A percentile compares a stretch with the other conserved stretches of the same genome.
phyloP scores from a whole-genome alignment of 2,797 vertebrate genomes.

The Microctenopoma lineatum region DNA sequence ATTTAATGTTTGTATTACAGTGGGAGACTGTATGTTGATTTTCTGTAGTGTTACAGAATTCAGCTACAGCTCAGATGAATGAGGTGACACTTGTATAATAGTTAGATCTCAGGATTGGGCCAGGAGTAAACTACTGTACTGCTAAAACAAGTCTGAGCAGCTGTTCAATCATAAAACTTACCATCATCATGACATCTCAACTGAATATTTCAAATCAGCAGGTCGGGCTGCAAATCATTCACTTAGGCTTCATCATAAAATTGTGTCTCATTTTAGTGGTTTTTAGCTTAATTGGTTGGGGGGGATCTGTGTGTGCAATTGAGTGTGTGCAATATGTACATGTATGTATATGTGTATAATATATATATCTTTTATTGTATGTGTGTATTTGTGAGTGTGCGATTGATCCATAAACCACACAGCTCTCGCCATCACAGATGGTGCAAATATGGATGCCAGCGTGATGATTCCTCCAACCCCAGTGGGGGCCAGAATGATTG shows the following conservation, averaged over 20 bases:
- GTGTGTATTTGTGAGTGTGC: constrained; percentile 10
- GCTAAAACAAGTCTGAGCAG: constrained; percentile 25
- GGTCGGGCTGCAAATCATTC: constrained; percentile 50
- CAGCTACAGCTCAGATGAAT: constrained; percentile 14
- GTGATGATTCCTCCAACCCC: constrained; percentile 75
- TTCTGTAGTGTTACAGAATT: constrained; percentile 13
- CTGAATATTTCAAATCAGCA: constrained; percentile 40
- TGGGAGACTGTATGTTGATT: constrained; percentile 1
- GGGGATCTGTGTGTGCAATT: constrained; percentile 53
- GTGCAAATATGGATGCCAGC: constrained; percentile 78
- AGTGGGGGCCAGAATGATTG: constrained; percentile 75
- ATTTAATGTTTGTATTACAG: constrained; percentile 41
- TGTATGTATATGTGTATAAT: too few species aligned
- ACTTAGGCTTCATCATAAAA: constrained; percentile 50
- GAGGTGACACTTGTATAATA: background rate
- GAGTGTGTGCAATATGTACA: constrained; percentile 4
- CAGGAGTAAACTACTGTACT: constrained; percentile 6
- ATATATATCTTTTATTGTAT: background rate
- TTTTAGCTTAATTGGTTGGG: constrained; percentile 66
- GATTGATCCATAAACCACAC: constrained; percentile 63
- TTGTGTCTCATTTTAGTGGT: constrained; percentile 65
- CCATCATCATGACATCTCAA: constrained; percentile 35
- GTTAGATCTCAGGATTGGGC: constrained; percentile 17
- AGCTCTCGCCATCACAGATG: constrained; percentile 79
- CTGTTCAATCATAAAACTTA: constrained; percentile 10